Base-by-base conservation (phyloP, 2,797 vertebrate species). In the Eulemur mongoz region DNA sequence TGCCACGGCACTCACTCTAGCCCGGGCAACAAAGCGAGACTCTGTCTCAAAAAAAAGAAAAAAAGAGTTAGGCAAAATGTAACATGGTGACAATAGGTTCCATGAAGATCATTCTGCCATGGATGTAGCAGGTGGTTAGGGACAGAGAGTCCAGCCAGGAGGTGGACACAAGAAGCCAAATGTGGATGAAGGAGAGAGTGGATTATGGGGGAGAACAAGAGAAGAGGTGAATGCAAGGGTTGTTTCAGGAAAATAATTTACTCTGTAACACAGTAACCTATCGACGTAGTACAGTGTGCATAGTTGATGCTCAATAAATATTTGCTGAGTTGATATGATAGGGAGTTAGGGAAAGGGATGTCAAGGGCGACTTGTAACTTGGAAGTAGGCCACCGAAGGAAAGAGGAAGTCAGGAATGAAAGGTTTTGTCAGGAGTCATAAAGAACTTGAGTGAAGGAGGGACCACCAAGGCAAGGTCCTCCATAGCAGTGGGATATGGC, bases 231-330 rank as follows among this genome's bases (percentile, higher is more conserved):
- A 80, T 89, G 22, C 82, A 25, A 79, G 63, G 18, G 35, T 65
- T 61, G 45, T 86, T 95, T 88, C 45, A n/a, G 67, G 89, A 63
- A 88, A 96, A 87, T 48, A 15, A 83, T 20, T 45, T 63, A 69
- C 54, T 87, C 1, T 54, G 43, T 89, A 90, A 75, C 82, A 40
- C 40, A 87, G 40, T 40, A 50, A 78, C 50, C 80, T 90, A 38
- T 52, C 88, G 61, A 84, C 2, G 7, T 35, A 67, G 27, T 50
- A 70, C 15, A 61, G 17, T 81, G 27, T 35, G 17, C 40, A 80
- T 25, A 50, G 69, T 57, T 67, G 91, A 81, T 63, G 43, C 43
- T 91, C 69, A 80, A 27, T 90, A 89, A 97, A 93, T 93, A 93
- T 92, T 95, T 75, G 84, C 72, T 72, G 88, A 72, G 45, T 92